Percentiles rank a stretch among this genome's conserved stretches.
These are phyloP conservation scores for Crocidura indochinensis DNA, from an alignment of 2,797 vertebrate genomes.

Conservation along the genomic window DNA sequence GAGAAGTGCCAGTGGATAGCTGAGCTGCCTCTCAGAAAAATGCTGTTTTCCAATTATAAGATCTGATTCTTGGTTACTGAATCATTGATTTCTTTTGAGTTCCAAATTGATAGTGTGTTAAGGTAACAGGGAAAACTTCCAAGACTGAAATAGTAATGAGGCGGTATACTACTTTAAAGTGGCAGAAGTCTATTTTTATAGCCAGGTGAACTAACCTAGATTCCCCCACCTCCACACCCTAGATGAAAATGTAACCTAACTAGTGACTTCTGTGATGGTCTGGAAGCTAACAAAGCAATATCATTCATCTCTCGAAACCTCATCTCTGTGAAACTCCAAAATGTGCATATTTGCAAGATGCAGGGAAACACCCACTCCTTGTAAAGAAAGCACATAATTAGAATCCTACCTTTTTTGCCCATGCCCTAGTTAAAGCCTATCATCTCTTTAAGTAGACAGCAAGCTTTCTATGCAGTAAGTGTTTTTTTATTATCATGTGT, in stretches of 20 bases:
- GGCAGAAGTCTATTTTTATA: conserved; percentile 71
- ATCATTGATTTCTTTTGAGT: conserved; percentile 22
- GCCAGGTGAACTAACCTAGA: conserved; percentile 75
- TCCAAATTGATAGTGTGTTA: conserved; percentile 45
- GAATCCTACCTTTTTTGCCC: conserved; percentile 50
- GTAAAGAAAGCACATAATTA: conserved; percentile 73
- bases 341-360: conserved; percentile 57
- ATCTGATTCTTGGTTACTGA: conserved; percentile 41
- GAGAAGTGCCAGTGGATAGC: neutral
- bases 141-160: conserved; percentile 59
- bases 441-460: conserved; percentile 41
- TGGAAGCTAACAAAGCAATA: conserved; percentile 53
- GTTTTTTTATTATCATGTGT: conserved; percentile 48
- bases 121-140: conserved; percentile 51
- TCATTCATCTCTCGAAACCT: conserved; percentile 72
- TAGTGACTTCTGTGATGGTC: conserved; percentile 39
- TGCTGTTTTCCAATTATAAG: neutral
- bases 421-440: conserved; percentile 73
- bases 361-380: conserved; percentile 41
- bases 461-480: conserved; percentile 32
- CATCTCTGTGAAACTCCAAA: conserved; percentile 63
- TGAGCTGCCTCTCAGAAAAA: neutral
- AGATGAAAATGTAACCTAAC: conserved; percentile 52
- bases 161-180: conserved; percentile 56
- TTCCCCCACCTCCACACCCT: neutral